Conservation (phyloP, 2,888 invertebrate species). For the Tetragnatha montana region DNA sequence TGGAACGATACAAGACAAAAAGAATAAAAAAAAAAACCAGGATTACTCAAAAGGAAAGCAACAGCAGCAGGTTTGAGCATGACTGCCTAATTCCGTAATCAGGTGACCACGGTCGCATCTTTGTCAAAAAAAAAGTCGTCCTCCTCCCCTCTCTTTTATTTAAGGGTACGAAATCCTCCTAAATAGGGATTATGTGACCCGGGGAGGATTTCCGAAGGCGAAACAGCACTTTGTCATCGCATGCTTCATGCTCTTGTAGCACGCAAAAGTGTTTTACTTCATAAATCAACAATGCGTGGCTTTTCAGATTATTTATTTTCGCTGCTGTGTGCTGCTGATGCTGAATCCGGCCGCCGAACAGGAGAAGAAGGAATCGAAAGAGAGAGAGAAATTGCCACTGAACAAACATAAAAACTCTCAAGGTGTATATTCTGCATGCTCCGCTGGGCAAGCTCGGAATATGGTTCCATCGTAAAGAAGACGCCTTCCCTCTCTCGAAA, state of each 20-base stretch:
- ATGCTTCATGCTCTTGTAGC: conserved; percentile 63
- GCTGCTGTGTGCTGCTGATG: neutral
- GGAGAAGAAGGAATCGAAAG: conserved; percentile 14
- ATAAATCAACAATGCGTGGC: conserved; percentile 66
- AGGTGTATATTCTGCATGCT: conserved; percentile 36
- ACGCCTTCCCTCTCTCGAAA: conserved; percentile 46
- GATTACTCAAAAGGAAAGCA: neutral
- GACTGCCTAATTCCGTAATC: conserved; percentile 29
- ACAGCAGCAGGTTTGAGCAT: neutral
- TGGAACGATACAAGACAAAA: conserved; percentile 3
- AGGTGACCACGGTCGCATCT: conserved; percentile 39
- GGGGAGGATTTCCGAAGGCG: conserved; percentile 46
- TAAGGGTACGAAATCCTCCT: conserved; percentile 53
- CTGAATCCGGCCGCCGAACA: conserved; percentile 35
- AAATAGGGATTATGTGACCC: conserved; percentile 54
- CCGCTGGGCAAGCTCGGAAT: conserved; percentile 34
- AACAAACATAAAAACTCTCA: neutral
- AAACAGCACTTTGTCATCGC: conserved; percentile 63
- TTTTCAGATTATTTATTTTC: conserved; percentile 26
- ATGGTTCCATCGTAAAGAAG: conserved; percentile 29
- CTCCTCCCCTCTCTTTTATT: conserved; percentile 24
- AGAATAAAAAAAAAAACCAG: neutral
- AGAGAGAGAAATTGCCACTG: conserved; percentile 3
- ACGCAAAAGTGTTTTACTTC: conserved; percentile 66
- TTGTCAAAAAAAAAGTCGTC: neutral